Conservation (phyloP, 35 echinoderm and acorn worm species). For the Lytechinus pictus region DNA sequence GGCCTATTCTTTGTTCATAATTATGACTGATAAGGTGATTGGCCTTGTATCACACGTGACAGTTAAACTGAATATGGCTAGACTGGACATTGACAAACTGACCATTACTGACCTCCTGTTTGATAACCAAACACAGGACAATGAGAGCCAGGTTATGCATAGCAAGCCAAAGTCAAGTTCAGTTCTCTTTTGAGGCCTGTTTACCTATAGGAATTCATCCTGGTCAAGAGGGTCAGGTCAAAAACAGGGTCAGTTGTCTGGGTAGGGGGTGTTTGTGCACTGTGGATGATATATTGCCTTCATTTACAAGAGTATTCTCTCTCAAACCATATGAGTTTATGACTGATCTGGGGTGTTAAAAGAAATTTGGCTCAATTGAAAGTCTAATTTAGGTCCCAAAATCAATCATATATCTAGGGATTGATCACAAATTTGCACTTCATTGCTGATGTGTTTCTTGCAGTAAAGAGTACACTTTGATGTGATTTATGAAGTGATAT, state of each 20-base stretch:
- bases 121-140: constrained; percentile 2
- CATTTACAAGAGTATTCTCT: neutral
- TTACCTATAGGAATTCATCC: neutral
- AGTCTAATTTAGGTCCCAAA: no score
- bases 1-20: no score
- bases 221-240: neutral
- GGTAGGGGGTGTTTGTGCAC: neutral
- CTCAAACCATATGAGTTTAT: no score
- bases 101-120: neutral
- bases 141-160: neutral
- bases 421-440: no score
- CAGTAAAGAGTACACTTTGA: no score
- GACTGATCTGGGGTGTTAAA: no score
- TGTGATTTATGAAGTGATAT: no score
- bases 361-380: no score
- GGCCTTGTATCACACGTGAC: no score
- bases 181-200: neutral
- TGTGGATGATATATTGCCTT: neutral
- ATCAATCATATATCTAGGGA: no score
- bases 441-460: no score
- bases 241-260: neutral
- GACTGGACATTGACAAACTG: neutral
- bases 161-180: neutral
- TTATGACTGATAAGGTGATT: no score
- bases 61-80: neutral